Base-by-base conservation (phyloP, 2,797 vertebrate genomes). In the Neoniphon sammara region DNA sequence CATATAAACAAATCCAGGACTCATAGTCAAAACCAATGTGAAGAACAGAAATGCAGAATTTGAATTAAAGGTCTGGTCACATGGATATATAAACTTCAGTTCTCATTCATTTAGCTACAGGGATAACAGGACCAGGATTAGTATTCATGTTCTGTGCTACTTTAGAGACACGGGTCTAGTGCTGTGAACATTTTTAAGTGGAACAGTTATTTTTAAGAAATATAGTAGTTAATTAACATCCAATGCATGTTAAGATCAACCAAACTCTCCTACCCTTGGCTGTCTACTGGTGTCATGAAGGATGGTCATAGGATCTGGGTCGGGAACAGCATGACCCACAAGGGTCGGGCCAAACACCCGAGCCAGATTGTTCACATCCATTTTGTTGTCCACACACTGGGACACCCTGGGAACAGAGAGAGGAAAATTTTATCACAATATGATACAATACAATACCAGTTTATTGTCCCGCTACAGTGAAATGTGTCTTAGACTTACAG, bases 321-420 rank as follows among this genome's bases (percentile, higher is more conserved):
- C 94, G 1, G 96, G 90, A 9, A 95, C 93, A 0, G 95, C 95
- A 2, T 98, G 96, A 31, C 95, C 97, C 0, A 98, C 97, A 17
- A 98, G 92, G 0, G 97, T 98, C 10, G 97, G 97, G 1, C 97
- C 97, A 87, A 98, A 98, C 60, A 98, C 93, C 77, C 94, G 94
- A 75, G 97, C 91, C 86, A 98, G 85, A 85, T 98, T 98, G 74
- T 77, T 70, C 68, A 94, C 27, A 34, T 96, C 95, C 97, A 98
- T 98, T 92, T 96, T 97, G 2, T 95, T 96, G 3, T 94, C 91
- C 0, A 91, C 87, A 88, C 95, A 94, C 81, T 94, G 93, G 79
- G 97, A 94, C 75, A 98, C 97, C 83, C 97, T 98, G 70, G 8
- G 50, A 55, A 61, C 42, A 67, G 21, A 20, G 73, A n/a, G 1